These are phyloP conservation scores for Copidosoma aretas DNA, from an alignment of 2,888 invertebrate species.

Conservation along the genomic window DNA sequence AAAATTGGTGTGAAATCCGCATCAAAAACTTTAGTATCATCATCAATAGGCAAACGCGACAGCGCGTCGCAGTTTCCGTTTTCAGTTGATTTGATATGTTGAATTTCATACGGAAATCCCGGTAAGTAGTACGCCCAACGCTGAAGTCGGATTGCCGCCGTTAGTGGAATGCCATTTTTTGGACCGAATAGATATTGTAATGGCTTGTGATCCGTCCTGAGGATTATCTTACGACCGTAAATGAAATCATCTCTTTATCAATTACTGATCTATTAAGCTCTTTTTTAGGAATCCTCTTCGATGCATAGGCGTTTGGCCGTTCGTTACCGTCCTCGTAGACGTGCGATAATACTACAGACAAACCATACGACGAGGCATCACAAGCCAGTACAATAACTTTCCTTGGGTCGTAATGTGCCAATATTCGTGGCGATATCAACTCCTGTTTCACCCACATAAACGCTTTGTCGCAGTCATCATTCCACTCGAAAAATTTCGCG, in stretches of 20 bases:
- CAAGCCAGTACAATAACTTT: constrained; percentile 33
- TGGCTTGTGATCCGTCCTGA: constrained; percentile 55
- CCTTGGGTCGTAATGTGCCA: constrained; percentile 38
- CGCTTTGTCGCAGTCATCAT: too few relatives aligned
- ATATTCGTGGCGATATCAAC: constrained; percentile 29
- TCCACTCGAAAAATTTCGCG: constrained; percentile 33
- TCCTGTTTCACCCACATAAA: constrained; percentile 39
- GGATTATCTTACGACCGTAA: constrained; percentile 11
- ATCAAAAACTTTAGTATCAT: constrained; percentile 5
- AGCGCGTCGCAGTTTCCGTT: constrained; percentile 31
- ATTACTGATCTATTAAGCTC: constrained; percentile 36
- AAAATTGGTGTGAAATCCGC: constrained; percentile 22
- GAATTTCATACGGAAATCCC: constrained; percentile 26
- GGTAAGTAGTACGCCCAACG: constrained; percentile 35
- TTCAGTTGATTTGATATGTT: constrained; percentile 18
- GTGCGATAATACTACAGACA: constrained; percentile 37
- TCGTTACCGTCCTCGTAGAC: constrained; percentile 23
- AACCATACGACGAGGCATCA: not conserved
- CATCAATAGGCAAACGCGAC: constrained; percentile 4
- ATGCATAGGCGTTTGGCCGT: not conserved
- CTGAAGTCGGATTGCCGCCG: constrained; percentile 40
- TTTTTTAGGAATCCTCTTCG: not conserved
- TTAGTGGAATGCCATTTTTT: constrained; percentile 39
- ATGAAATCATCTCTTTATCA: constrained; percentile 38
- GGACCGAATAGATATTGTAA: constrained; percentile 49